A percentile compares a stretch with the other conserved stretches of the same genome.
These are phyloP conservation scores for Acanthurus leucopareius DNA, from an alignment of 2,797 vertebrate genomes.

Conservation along the genomic window DNA sequence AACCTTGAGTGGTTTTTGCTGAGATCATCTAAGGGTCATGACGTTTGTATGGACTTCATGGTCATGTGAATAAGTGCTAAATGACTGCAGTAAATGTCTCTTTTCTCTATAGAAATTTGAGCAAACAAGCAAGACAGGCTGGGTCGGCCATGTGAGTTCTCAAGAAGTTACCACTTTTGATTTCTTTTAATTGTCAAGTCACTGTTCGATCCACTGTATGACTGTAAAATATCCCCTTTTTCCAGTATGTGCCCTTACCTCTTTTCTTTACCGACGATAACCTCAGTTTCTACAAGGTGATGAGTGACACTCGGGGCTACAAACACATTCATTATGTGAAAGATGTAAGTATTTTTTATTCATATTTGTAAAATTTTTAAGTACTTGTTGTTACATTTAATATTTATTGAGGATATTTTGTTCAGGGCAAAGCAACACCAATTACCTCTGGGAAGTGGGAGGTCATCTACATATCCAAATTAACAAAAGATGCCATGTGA, in stretches of 20 bases:
- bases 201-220: not conserved
- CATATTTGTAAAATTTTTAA: not conserved
- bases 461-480: slow-evolving; percentile 92
- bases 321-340: slow-evolving; percentile 96
- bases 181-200: not conserved
- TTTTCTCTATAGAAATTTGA: slow-evolving; percentile 83
- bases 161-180: not conserved
- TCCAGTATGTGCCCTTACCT: slow-evolving; percentile 92
- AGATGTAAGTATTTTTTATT: slow-evolving; percentile 74
- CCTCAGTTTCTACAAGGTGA: slow-evolving; percentile 95
- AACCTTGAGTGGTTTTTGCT: not conserved
- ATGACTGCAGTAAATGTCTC: slow-evolving; percentile 43
- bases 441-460: slow-evolving; percentile 95
- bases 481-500: slow-evolving; percentile 90
- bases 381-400: not conserved
- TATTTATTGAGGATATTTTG: slow-evolving; percentile 38
- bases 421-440: slow-evolving; percentile 88
- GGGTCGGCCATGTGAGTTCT: slow-evolving; percentile 94
- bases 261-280: slow-evolving; percentile 92
- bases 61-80: slow-evolving; percentile 13
- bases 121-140: slow-evolving; percentile 94
- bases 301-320: slow-evolving; percentile 93
- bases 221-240: slow-evolving; percentile 7
- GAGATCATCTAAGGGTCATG: not conserved
- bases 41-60: not conserved